Base-by-base conservation (phyloP, 2,797 vertebrate genomes). In the Microctenopoma lineatum region DNA sequence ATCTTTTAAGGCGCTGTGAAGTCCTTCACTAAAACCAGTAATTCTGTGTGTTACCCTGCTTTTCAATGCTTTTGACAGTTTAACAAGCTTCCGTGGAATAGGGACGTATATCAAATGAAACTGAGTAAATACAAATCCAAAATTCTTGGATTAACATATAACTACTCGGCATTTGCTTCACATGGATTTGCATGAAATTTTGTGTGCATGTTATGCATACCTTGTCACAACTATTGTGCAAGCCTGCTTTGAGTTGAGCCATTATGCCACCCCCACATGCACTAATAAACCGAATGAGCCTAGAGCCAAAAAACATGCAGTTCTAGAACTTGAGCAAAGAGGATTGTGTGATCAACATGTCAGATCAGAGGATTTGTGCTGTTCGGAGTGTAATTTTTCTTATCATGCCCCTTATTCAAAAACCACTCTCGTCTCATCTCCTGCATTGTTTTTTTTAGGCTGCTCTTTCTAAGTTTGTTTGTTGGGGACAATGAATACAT, bases 181-280 rank as follows among this genome's bases (percentile, higher is more conserved):
- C 75, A 80, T 70, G 80, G 86, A 87, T 90, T 89, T 88, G 74
- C 83, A 86, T 84, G 63, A 79, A 72, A 84, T 84, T 73, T 73
- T 53, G 47, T 81, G 46, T 63, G 63, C 71, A 13, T 81, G 75
- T 84, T 66, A 34, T 42, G 65, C 54, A 59, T 69, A 86, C 83
- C 77, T 87, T 88, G 82, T 87, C 81, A 77, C 76, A 69, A 79
- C 55, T 81, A 68, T 71, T 73, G 75, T 77, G 66, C 67, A 36
- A 70, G 51, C 57, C 52, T 62, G 64, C 70, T 84, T 73, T 81
- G 81, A 90, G 73, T 75, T 81, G 68, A 85, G 77, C 73, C 60
- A 77, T 83, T 71, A 84, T 66, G 74, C 82, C 87, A 72, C 74
- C 81, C 77, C 53, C 83, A 71, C 71, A 77, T 65, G 47, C 68